Base-by-base conservation (phyloP, 2,113 vertebrate species). In the Bubo scandiacus region DNA sequence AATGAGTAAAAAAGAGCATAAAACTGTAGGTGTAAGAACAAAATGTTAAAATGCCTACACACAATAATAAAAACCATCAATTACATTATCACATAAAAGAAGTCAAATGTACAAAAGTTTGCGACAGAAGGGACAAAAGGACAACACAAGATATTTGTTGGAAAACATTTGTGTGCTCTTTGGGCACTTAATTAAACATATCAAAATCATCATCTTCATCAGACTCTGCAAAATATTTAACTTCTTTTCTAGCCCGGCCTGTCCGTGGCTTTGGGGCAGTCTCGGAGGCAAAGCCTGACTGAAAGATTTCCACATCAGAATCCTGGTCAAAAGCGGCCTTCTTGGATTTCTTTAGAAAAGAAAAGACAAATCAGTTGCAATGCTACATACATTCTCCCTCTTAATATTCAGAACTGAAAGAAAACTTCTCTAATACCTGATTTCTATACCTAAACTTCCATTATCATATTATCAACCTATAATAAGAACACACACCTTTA, bases 1-100 rank as follows among this genome's bases (percentile, higher is more conserved):
- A 99, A 99, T 99, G 98, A 99, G 98, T 99, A 99, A 99, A 99
- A 99, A 99, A 99, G 98, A 98, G 98, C 98, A 98, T 98, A 99
- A 99, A 99, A 98, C 98, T 98, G 98, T 98, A 98, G 98, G 99
- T 99, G 98, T 99, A 98, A 99, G 98, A 99, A 99, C 98, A 99
- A 99, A 99, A 99, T 99, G 98, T 99, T 99, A 99, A 99, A 99
- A 99, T 99, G 99, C 98, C 98, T 99, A 99, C 99, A 99, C 99
- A 98, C 98, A 97, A 98, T 98, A 98, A 99, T 99, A 99, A 99
- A 99, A 99, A 99, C 98, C 98, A 99, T 99, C 98, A 96, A 98
- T 98, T 99, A 99, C 99, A 97, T 99, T 98, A 99, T 99, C 98
- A 99, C 98, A 98, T 98, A 99, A 99, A 98, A 98, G 98, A 99